A percentile compares a stretch with the other conserved stretches of the same genome.
phyloP scores from a whole-genome alignment of 2,797 vertebrate genomes.

The Oreortyx pictus region DNA sequence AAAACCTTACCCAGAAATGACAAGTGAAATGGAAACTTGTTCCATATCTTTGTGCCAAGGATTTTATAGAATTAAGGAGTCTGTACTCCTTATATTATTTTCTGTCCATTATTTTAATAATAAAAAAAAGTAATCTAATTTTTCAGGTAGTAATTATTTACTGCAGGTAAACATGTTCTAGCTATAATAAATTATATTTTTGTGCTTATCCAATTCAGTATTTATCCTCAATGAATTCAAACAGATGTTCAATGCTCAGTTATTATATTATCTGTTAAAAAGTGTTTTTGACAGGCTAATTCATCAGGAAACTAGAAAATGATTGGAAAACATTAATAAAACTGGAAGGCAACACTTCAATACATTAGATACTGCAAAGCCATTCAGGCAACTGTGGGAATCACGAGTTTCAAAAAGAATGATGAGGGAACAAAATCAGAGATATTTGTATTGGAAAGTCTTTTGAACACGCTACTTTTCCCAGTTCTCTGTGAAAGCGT shows the following conservation, averaged over 20 bases:
- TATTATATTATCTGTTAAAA: slow-evolving; percentile 54
- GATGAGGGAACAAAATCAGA: slow-evolving; percentile 25
- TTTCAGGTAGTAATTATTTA: slow-evolving; percentile 37
- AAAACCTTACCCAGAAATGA: slow-evolving; percentile 14
- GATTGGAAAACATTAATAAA: slow-evolving; percentile 64
- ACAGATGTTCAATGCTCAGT: slow-evolving; percentile 50
- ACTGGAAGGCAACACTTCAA: slow-evolving; percentile 39
- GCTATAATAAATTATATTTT: slow-evolving; percentile 28
- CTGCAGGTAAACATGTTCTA: background rate
- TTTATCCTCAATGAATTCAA: slow-evolving; percentile 21
- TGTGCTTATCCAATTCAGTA: slow-evolving; percentile 6
- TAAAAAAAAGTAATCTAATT: slow-evolving; percentile 33
- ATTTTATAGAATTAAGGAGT: background rate
- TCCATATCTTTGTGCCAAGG: background rate
- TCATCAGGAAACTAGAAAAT: slow-evolving; percentile 58
- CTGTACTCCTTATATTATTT: slow-evolving; percentile 12
- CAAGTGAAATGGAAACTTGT: background rate
- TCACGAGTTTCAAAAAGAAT: slow-evolving; percentile 12
- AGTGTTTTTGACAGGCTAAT: slow-evolving; percentile 41
- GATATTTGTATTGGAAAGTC: background rate
- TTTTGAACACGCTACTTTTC: slow-evolving; percentile 34
- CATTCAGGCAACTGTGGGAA: background rate
- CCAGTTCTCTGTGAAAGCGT: slow-evolving; percentile 35
- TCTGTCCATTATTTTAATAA: background rate
- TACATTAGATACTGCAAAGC: slow-evolving; percentile 12